Conservation (phyloP, 92 coral and sea anemone species). For the Zoanthus sociatus region DNA sequence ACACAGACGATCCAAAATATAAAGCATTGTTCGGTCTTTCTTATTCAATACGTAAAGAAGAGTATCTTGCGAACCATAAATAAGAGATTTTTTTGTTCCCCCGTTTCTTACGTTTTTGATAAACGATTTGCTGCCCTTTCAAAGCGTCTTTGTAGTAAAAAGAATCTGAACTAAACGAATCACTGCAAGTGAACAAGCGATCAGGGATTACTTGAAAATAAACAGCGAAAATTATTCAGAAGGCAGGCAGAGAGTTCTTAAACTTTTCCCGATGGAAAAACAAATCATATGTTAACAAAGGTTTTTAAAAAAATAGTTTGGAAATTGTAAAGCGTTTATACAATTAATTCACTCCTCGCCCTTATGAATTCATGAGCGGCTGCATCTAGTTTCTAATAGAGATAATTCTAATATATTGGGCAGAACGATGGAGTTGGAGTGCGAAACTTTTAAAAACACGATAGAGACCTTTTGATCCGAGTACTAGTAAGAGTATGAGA, state of each 20-base stretch:
- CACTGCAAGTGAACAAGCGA: conserved; percentile 30
- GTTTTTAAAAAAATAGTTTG: too few relatives aligned
- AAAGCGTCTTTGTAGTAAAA: background rate
- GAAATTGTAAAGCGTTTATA: too few relatives aligned
- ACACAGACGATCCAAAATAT: background rate
- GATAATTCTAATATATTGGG: conserved; percentile 43
- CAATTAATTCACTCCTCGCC: too few relatives aligned
- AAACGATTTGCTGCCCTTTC: background rate
- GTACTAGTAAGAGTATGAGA: too few relatives aligned
- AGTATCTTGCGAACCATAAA: background rate
- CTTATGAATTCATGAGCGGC: too few relatives aligned
- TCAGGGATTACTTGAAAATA: conserved; percentile 62
- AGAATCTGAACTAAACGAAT: conserved; percentile 19
- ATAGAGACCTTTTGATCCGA: background rate
- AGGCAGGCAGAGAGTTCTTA: too few relatives aligned
- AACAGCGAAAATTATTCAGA: too few relatives aligned
- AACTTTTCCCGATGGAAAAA: too few relatives aligned
- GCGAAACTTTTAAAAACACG: background rate
- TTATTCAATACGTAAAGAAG: background rate
- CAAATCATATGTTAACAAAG: too few relatives aligned
- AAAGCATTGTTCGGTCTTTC: background rate
- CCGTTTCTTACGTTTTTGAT: background rate
- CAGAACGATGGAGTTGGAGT: background rate
- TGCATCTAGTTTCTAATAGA: background rate
- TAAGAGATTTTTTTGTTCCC: background rate